Percentiles rank a stretch among this genome's conserved stretches.
These are phyloP conservation scores for Drosophila saltans DNA, from an alignment of 1,140 invertebrate genomes.

Conservation along the genomic window DNA sequence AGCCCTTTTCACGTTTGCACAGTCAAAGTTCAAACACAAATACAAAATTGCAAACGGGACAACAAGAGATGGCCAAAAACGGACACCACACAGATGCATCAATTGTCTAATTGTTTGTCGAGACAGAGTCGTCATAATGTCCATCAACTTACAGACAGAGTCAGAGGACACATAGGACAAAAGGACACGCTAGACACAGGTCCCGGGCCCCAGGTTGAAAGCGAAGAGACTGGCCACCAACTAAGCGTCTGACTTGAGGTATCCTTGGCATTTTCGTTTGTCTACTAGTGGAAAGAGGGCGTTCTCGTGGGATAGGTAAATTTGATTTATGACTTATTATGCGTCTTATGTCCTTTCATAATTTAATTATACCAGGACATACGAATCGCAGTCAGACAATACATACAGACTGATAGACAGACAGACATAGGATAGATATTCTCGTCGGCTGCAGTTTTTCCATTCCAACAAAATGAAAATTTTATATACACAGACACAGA, in stretches of 20 bases:
- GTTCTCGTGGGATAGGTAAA: conserved; percentile 77
- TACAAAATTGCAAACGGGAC: conserved; percentile 36
- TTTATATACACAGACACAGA: neutral
- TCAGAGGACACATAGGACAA: neutral
- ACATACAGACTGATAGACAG: conserved; percentile 21
- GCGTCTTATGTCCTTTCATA: conserved; percentile 83
- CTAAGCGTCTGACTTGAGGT: conserved; percentile 35
- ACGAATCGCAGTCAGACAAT: conserved; percentile 41
- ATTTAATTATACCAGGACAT: conserved; percentile 81
- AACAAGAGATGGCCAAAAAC: conserved; percentile 32
- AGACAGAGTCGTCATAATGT: conserved; percentile 77
- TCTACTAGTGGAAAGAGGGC: conserved; percentile 21
- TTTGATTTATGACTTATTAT: conserved; percentile 83
- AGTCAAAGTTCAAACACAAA: conserved; percentile 46
- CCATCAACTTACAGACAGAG: conserved; percentile 54
- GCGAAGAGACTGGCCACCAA: neutral
- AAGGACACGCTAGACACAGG: neutral
- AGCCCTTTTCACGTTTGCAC: conserved; percentile 63
- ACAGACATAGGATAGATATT: conserved; percentile 23
- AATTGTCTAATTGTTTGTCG: conserved; percentile 80
- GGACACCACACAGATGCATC: conserved; percentile 68
- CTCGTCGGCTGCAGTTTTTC: conserved; percentile 50
- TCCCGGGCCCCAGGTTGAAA: conserved; percentile 1
- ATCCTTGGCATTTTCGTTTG: conserved; percentile 9
- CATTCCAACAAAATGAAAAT: conserved; percentile 1